These are phyloP conservation scores for Botia almorhae DNA, from an alignment of 2,797 vertebrate genomes.

Conservation along the genomic window DNA sequence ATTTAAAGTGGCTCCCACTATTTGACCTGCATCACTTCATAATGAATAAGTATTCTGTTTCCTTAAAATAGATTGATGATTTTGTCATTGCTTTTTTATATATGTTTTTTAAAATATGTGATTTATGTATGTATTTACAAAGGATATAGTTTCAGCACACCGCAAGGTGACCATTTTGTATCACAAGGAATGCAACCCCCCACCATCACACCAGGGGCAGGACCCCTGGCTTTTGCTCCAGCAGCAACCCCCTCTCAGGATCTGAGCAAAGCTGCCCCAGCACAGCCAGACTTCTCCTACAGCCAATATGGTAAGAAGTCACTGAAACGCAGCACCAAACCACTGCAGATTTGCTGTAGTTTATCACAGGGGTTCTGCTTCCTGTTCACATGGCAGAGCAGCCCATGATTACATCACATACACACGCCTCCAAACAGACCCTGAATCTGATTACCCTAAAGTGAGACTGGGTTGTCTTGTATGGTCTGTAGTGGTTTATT, in stretches of 20 bases:
- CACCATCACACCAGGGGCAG: constrained; percentile 90
- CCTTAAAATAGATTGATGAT: background rate
- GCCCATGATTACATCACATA: constrained; percentile 72
- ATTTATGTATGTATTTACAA: constrained; percentile 40
- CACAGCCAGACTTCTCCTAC: constrained; percentile 96
- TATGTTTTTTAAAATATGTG: no score
- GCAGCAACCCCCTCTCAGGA: constrained; percentile 97
- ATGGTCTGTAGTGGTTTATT: constrained; percentile 26
- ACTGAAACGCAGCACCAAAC: constrained; percentile 42
- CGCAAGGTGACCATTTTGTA: constrained; percentile 95
- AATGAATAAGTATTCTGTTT: background rate
- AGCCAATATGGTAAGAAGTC: constrained; percentile 90
- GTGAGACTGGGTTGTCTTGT: constrained; percentile 1
- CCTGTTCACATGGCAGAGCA: constrained; percentile 71
- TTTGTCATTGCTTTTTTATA: background rate
- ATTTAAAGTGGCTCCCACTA: no score
- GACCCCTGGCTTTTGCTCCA: constrained; percentile 91
- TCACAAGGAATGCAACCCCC: constrained; percentile 93
- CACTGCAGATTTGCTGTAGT: constrained; percentile 57
- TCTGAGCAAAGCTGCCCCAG: constrained; percentile 94
- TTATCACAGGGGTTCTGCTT: constrained; percentile 60
- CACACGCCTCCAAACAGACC: constrained; percentile 67
- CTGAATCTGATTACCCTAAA: constrained; percentile 39
- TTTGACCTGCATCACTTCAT: no score
- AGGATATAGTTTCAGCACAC: constrained; percentile 96